Conservation (phyloP, 1,140 invertebrate genomes). For the Aleiodes sp. region DNA sequence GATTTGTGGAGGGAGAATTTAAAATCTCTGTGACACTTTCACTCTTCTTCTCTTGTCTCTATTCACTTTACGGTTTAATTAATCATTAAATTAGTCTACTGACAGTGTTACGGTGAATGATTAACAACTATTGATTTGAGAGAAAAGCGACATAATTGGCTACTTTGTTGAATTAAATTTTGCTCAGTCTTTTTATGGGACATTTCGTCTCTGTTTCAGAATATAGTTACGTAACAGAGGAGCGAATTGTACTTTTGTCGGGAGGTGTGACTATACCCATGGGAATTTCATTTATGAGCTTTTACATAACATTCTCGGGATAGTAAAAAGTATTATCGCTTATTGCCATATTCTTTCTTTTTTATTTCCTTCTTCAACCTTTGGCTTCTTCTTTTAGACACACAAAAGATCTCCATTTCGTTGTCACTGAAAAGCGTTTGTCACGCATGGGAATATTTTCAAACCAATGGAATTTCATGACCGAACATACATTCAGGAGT, state of each 20-base stretch:
- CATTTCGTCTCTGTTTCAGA: too few species aligned
- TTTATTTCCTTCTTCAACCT: neutral
- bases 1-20: neutral
- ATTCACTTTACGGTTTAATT: neutral
- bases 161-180: too few species aligned
- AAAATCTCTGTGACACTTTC: slow-evolving; percentile 1
- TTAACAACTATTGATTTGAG: too few species aligned
- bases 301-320: slow-evolving; percentile 46
- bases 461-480: neutral
- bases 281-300: slow-evolving; percentile 55
- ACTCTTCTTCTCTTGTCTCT: neutral
- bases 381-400: neutral
- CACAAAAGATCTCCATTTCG: neutral
- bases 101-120: neutral
- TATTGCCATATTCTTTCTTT: slow-evolving; percentile 42
- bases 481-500: neutral
- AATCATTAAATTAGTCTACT: neutral
- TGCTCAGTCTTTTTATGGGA: too few species aligned
- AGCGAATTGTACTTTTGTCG: too few species aligned
- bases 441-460: slow-evolving; percentile 11
- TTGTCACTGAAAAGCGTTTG: neutral
- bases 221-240: too few species aligned
- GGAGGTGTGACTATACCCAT: slow-evolving; percentile 21
- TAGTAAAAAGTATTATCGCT: slow-evolving; percentile 43
- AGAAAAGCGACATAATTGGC: too few species aligned